Evolutionary conservation across 2,888 invertebrate genomes (phyloP).

Genomic region (Perithous albicinctus): DNA sequence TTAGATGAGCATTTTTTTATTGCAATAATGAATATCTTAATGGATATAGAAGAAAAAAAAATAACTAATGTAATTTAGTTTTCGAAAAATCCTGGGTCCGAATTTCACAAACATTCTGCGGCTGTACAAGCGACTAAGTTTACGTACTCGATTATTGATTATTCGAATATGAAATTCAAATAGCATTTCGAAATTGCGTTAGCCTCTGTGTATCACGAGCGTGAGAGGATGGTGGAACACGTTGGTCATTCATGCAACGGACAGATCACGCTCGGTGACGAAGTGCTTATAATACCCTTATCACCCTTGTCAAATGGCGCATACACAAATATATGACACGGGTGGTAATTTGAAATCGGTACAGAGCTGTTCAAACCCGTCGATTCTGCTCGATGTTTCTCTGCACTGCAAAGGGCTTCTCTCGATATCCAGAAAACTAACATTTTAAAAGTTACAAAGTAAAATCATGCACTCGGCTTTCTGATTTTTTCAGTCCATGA

Average conservation of each 20-base stretch:
- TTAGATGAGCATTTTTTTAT: background rate
- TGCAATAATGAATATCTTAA: no score
- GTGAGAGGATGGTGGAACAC: background rate
- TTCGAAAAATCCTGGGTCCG: no score
- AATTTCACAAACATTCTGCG: background rate
- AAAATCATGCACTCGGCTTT: no score
- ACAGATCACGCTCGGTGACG: slow-evolving; percentile 22
- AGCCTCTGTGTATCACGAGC: background rate
- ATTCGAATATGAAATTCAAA: slow-evolving; percentile 24
- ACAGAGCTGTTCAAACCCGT: slow-evolving; percentile 23
- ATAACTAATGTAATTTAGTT: no score
- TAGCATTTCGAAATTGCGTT: slow-evolving; percentile 25
- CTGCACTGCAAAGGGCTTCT: no score
- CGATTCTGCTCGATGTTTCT: no score
- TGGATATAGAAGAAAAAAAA: no score
- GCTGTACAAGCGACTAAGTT: no score
- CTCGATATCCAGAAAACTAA: no score
- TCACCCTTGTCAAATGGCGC: slow-evolving; percentile 23
- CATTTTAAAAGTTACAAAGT: no score
- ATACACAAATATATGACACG: slow-evolving; percentile 1
- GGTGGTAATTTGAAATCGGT: slow-evolving; percentile 22
- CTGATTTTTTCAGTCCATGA: no score
- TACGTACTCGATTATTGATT: slow-evolving; percentile 3
- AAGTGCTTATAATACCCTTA: slow-evolving; percentile 47
- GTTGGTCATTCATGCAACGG: slow-evolving; percentile 31